A percentile compares a stretch with the other conserved stretches of the same genome.
phyloP scores from a whole-genome alignment of 2,113 vertebrate species.

The Formicarius rufipectus region DNA sequence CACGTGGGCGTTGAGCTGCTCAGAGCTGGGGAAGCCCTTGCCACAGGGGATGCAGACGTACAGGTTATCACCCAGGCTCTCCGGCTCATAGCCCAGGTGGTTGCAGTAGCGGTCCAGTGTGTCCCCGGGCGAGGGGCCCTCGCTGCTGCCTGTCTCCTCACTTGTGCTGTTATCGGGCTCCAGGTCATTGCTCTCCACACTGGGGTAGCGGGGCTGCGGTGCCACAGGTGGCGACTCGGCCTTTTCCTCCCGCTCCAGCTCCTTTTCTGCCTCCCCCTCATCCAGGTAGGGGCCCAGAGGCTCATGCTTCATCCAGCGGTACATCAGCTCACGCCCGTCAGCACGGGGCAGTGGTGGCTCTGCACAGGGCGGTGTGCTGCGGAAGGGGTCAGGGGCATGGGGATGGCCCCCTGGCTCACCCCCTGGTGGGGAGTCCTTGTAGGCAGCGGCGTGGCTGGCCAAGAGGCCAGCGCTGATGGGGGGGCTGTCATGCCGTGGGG shows the following conservation, averaged over 20 bases:
- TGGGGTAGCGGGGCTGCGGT: slow-evolving; percentile 71
- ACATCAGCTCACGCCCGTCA: slow-evolving; percentile 78
- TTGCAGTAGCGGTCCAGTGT: slow-evolving; percentile 87
- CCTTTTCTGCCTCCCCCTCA: slow-evolving; percentile 80
- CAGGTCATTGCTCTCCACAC: slow-evolving; percentile 77
- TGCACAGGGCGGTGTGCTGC: slow-evolving; percentile 67
- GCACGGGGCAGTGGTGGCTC: slow-evolving; percentile 81
- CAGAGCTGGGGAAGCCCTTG: slow-evolving; percentile 97
- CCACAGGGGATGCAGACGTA: slow-evolving; percentile 98
- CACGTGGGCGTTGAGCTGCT: slow-evolving; percentile 98
- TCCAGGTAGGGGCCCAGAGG: slow-evolving; percentile 85
- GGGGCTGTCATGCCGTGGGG: slow-evolving; percentile 77
- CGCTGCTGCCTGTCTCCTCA: slow-evolving; percentile 95
- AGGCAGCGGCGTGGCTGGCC: slow-evolving; percentile 73
- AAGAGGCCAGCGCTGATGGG: slow-evolving; percentile 66
- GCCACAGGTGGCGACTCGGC: slow-evolving; percentile 59
- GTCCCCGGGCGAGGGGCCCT: slow-evolving; percentile 88
- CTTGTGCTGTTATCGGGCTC: slow-evolving; percentile 92
- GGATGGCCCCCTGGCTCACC: slow-evolving; percentile 71
- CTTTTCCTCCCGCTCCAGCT: slow-evolving; percentile 61
- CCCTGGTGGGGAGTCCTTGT: slow-evolving; percentile 73
- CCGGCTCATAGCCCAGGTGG: slow-evolving; percentile 91
- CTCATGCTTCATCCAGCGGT: slow-evolving; percentile 97
- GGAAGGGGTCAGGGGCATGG: slow-evolving; percentile 71
- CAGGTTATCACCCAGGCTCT: slow-evolving; percentile 96